Percentiles rank a stretch among this genome's conserved stretches.
Evolutionary conservation across 2,888 invertebrate species (phyloP).

Genomic region (Petrolisthes manimaculis): DNA sequence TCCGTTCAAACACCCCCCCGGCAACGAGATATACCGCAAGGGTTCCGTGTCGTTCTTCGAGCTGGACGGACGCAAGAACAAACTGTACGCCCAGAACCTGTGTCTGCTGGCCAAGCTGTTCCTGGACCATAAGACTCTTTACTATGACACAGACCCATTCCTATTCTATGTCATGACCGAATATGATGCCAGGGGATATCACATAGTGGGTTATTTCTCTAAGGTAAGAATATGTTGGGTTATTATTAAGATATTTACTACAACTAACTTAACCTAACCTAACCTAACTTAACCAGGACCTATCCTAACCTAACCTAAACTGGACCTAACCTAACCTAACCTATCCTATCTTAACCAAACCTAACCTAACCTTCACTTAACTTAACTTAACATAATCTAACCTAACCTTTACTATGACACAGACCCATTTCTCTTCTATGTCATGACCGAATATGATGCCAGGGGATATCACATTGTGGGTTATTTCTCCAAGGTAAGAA

Average conservation of each 20-base stretch:
- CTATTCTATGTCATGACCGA: constrained; percentile 96
- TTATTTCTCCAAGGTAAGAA: constrained; percentile 88
- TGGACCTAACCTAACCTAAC: too few relatives aligned
- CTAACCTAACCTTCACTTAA: too few relatives aligned
- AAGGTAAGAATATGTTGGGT: constrained; percentile 73
- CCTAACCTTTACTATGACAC: constrained; percentile 91
- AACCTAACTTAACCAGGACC: too few relatives aligned
- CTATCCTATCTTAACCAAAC: too few relatives aligned
- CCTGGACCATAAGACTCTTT: constrained; percentile 97
- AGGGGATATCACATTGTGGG: constrained; percentile 98
- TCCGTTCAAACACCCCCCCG: constrained; percentile 92
- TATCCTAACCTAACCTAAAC: too few relatives aligned
- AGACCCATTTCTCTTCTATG: constrained; percentile 98
- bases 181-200: constrained; percentile 89
- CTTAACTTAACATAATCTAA: too few relatives aligned
- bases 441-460: constrained; percentile 88
- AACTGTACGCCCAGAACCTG: constrained; percentile 96
- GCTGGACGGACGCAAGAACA: constrained; percentile 97
- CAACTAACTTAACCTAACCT: too few relatives aligned
- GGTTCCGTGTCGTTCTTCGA: constrained; percentile 96
- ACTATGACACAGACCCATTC: constrained; percentile 99
- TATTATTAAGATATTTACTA: too few relatives aligned
- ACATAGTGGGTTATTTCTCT: constrained; percentile 99
- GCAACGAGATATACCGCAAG: constrained; percentile 97
- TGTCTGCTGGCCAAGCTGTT: constrained; percentile 96